Base-by-base conservation (phyloP, 2,797 vertebrate genomes). In the Syndactyla subalaris region DNA sequence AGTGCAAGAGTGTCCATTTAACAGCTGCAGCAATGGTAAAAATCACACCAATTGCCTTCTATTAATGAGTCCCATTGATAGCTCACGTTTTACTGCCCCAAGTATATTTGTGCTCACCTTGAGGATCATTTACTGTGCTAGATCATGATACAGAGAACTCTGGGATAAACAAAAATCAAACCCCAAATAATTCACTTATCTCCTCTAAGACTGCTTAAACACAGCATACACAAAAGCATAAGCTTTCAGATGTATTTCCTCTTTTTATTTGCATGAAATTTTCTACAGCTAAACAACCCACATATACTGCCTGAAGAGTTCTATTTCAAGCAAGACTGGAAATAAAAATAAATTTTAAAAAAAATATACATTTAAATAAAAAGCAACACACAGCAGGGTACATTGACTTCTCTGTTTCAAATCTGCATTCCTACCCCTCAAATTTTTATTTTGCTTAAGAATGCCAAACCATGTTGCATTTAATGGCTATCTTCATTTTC, bases 241-340 rank as follows among this genome's bases (percentile, higher is more conserved):
- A 61, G 36, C 27, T 78, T 92, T 91, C 66, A 57, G 23, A 58
- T 48, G 12, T 4, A 83, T 83, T 76, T 91, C 52, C 32, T 59
- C 22, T 77, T 73, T 68, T 84, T 55, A 61, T 88, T 84, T 65
- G 34, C 16, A 48, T 72, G 51, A 78, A 72, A 81, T 55, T 72
- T 87, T 59, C 39, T 58, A 36, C 21, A 66, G 39, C 36, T 92
- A 68, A 92, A 61, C 76, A 91, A 81, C 62, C n/a, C 58, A n/a
- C 79, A 52, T 51, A 8, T 41, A 70, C 49, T 65, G 65, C 52
- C 49, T 41, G 30, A 86, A 91, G 27, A 81, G 19, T 24, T 91
- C 66, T 86, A 90, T 72, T 94, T 95, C 89, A 86, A 88, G 59
- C 4, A 89, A 41, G 58, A 83, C 27, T 36, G 41, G 48, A 91